Evolutionary conservation across 2,888 invertebrate genomes (phyloP).

Genomic region (Empis stercorea): DNA sequence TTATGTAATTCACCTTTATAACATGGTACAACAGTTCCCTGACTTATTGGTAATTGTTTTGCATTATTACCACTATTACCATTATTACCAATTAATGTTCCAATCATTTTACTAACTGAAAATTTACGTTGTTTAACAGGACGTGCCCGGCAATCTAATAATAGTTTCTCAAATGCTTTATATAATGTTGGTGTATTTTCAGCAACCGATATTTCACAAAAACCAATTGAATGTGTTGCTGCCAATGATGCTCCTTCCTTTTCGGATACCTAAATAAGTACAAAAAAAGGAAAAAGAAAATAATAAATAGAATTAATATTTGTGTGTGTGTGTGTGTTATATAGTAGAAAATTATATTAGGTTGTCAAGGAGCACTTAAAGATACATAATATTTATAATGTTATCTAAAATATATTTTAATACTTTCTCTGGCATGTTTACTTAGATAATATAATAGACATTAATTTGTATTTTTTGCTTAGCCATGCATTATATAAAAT

Average conservation of each 20-base stretch:
- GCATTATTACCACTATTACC: conserved; percentile 18
- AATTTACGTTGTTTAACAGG: conserved; percentile 55
- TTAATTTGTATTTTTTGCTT: no score
- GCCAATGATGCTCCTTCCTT: conserved; percentile 57
- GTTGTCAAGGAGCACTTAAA: no score
- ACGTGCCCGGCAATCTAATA: conserved; percentile 50
- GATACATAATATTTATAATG: no score
- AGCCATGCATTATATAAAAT: no score
- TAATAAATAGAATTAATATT: neutral
- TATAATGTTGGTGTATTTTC: conserved; percentile 64
- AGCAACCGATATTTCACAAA: conserved; percentile 70
- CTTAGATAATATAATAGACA: no score
- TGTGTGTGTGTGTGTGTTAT: neutral
- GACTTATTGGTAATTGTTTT: conserved; percentile 33
- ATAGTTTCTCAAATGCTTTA: conserved; percentile 55
- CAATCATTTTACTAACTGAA: conserved; percentile 69
- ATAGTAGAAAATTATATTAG: no score
- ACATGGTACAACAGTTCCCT: conserved; percentile 47
- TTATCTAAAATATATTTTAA: no score
- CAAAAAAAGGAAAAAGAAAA: neutral
- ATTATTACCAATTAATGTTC: conserved; percentile 23
- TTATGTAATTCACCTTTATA: conserved; percentile 46
- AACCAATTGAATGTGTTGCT: conserved; percentile 54
- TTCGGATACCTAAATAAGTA: conserved; percentile 48
- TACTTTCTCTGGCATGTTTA: no score